Evolutionary conservation across 2,113 vertebrate genomes (phyloP).

Genomic region (Macroglossus sobrinus): DNA sequence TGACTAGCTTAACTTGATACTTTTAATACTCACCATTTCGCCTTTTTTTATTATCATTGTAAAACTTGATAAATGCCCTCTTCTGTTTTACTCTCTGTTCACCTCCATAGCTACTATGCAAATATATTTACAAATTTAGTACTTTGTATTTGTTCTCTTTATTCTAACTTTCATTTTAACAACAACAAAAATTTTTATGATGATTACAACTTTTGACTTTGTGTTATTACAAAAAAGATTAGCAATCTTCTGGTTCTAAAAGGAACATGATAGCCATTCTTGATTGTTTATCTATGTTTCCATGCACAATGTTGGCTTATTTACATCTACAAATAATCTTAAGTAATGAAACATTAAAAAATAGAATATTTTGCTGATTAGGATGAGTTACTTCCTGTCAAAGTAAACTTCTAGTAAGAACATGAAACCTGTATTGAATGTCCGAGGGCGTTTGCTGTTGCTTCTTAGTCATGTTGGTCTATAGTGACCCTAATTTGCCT

Average conservation of each 20-base stretch:
- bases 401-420: constrained; percentile 33
- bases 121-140: background rate
- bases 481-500: background rate
- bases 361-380: constrained; percentile 42
- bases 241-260: background rate
- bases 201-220: background rate
- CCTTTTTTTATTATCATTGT: background rate
- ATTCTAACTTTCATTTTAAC: background rate
- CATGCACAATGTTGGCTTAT: background rate
- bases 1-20: background rate
- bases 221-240: background rate
- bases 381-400: constrained; percentile 52
- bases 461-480: background rate
- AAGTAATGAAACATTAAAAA: constrained; percentile 35
- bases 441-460: background rate
- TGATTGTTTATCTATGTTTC: constrained; percentile 20
- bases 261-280: background rate
- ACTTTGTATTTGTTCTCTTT: background rate
- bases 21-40: background rate
- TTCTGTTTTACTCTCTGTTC: background rate
- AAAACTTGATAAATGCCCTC: background rate
- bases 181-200: background rate
- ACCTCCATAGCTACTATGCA: background rate
- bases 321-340: constrained; percentile 14
- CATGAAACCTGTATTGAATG: background rate